Base-by-base conservation (phyloP, 2,113 vertebrate genomes). In the Dromaius novaehollandiae region DNA sequence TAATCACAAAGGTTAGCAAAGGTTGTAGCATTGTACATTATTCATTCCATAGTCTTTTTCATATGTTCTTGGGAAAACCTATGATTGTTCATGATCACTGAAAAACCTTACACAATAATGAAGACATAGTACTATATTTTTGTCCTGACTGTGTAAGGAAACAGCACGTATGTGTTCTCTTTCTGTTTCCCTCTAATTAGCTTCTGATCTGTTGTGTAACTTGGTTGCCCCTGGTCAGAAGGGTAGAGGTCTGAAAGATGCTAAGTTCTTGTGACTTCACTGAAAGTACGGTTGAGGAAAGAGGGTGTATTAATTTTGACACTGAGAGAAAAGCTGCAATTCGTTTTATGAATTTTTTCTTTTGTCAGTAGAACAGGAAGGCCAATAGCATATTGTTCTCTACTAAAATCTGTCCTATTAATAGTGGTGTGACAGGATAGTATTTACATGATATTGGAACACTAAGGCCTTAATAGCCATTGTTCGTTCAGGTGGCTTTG, bases 381-480 rank as follows among this genome's bases (percentile, higher is more conserved):
- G 36, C 40, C 18, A 42, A 48, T 10, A 24, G 38, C 56, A 10
- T 51, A 16, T 78, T 64, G 53, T 55, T 95, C 86, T 69, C 50
- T 81, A 3, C 38, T 93, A 34, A 78, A 38, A 58, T 83, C 74
- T 92, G 8, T 24, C 78, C 7, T 85, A 13, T 69, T 77, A 73
- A 44, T 69, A 75, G 26, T 55, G 69, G 66, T 55, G 40, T 11
- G 71, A 40, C 58, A 80, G 48, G 70, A 36, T 93, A 82, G 71
- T 92, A 58, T 71, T 93, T 74, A 86, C 73, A 84, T 34, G 69
- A 34, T 68, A 86, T 82, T 61, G n/a, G 51, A 88, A 42, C 76
- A 44, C 82, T 81, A 75, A 90, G 82, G 25, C 22, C 63, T 73
- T 86, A 70, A 38, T 65, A 78, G 22, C n/a, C n/a, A 71, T 2